These are phyloP conservation scores for Tricholauxania praeusta DNA, from an alignment of 2,888 invertebrate genomes.

Conservation along the genomic window DNA sequence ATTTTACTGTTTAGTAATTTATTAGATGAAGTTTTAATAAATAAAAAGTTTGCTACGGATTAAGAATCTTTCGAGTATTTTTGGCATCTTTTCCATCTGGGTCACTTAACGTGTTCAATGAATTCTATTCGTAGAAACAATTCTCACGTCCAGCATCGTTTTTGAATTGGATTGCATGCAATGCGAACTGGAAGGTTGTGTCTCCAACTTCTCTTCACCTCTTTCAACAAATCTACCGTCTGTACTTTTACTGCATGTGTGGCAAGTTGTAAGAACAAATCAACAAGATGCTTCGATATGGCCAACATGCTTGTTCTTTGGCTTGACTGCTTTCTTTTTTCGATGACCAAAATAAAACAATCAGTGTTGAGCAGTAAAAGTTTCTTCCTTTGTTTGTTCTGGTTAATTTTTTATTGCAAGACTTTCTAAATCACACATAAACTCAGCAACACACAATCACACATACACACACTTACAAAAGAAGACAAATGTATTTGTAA, in stretches of 20 bases:
- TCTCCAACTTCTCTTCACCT: neutral
- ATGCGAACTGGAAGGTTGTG: constrained; percentile 39
- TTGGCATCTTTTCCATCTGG: neutral
- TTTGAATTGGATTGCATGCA: constrained; percentile 45
- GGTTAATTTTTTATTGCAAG: neutral
- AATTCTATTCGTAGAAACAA: neutral
- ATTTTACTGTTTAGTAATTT: too few relatives aligned
- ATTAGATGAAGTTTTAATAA: too few relatives aligned
- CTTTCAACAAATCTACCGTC: neutral
- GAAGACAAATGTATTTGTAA: constrained; percentile 11
- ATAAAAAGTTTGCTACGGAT: too few relatives aligned
- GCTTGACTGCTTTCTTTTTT: neutral
- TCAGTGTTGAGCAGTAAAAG: too few relatives aligned
- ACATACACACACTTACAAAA: neutral
- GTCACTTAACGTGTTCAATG: neutral
- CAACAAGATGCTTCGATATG: constrained; percentile 11
- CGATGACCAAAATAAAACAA: too few relatives aligned
- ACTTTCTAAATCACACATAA: neutral
- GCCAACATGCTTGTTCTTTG: neutral
- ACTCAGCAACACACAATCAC: neutral
- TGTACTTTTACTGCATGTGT: neutral
- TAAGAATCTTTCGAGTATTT: too few relatives aligned
- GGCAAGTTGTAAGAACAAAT: neutral
- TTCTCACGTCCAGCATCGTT: constrained; percentile 27
- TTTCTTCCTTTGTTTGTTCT: too few relatives aligned